Conservation (phyloP, 37 sponge, comb jelly and placozoan species). For the Oopsacas minuta region DNA sequence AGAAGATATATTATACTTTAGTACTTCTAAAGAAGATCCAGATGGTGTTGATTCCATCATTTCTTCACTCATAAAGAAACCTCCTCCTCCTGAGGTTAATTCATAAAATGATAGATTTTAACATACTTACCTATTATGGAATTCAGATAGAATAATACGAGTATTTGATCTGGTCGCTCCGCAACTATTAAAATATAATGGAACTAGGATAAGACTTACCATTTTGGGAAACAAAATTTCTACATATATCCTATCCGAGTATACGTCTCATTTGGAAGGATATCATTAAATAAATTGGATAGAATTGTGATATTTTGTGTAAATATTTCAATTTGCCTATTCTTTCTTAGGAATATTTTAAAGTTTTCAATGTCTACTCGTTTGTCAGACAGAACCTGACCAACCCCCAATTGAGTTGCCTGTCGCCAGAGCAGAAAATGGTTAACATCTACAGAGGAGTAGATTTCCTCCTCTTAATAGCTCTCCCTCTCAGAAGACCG, state of each 20-base stretch:
- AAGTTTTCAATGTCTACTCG: neutral
- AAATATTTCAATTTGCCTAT: too few relatives aligned
- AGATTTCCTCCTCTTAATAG: neutral
- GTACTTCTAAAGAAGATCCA: neutral
- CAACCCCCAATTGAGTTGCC: neutral
- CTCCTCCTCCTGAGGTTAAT: conserved; percentile 12
- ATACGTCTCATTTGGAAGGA: too few relatives aligned
- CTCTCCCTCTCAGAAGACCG: neutral
- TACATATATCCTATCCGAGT: too few relatives aligned
- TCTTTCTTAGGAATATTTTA: neutral
- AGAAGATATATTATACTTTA: neutral
- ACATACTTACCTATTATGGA: too few relatives aligned
- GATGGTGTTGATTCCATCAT: neutral
- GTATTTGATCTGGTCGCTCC: too few relatives aligned
- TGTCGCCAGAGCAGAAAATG: neutral
- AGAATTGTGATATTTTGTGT: too few relatives aligned
- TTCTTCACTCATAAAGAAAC: neutral
- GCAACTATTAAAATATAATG: too few relatives aligned
- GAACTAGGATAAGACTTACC: too few relatives aligned
- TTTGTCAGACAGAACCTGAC: neutral
- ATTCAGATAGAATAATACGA: too few relatives aligned
- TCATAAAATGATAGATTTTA: too few relatives aligned
- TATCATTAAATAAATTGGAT: too few relatives aligned
- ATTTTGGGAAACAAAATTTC: too few relatives aligned
- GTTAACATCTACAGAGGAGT: neutral